Evolutionary conservation across 2,888 invertebrate genomes (phyloP).

Genomic region (Drepanosiphum platanoidis): DNA sequence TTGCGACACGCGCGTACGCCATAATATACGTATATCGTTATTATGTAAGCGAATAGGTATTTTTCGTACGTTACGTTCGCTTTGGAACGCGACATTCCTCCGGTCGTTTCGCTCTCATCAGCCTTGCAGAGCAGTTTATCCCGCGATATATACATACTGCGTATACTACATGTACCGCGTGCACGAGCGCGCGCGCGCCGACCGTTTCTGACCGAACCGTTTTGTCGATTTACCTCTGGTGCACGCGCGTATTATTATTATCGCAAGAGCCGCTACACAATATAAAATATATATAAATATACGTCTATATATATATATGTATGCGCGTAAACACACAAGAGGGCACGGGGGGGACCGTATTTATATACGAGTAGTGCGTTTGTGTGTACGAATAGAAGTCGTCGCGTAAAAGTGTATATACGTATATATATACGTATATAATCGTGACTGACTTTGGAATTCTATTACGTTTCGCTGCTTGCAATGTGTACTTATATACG

Average conservation of each 20-base stretch:
- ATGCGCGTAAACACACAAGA: background rate
- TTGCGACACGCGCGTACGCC: background rate
- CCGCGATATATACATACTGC: too few species aligned
- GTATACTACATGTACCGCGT: too few species aligned
- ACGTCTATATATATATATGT: background rate
- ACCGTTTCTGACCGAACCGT: background rate
- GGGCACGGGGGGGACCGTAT: too few species aligned
- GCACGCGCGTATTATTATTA: background rate
- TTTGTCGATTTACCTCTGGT: background rate
- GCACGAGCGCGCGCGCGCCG: background rate
- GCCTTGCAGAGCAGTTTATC: background rate
- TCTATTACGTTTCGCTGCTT: conserved; percentile 35
- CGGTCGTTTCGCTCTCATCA: background rate
- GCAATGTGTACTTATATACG: too few species aligned
- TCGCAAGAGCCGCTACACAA: background rate
- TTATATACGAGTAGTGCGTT: background rate
- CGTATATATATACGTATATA: background rate
- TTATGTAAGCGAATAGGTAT: too few species aligned
- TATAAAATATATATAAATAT: too few species aligned
- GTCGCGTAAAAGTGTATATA: conserved; percentile 14
- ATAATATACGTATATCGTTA: too few species aligned
- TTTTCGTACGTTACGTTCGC: too few species aligned
- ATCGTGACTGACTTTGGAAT: conserved; percentile 60
- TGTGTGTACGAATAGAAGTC: background rate
- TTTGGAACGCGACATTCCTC: conserved; percentile 5